Base-by-base conservation (phyloP, 2,797 vertebrate species). In the Oreochromis mossambicus region DNA sequence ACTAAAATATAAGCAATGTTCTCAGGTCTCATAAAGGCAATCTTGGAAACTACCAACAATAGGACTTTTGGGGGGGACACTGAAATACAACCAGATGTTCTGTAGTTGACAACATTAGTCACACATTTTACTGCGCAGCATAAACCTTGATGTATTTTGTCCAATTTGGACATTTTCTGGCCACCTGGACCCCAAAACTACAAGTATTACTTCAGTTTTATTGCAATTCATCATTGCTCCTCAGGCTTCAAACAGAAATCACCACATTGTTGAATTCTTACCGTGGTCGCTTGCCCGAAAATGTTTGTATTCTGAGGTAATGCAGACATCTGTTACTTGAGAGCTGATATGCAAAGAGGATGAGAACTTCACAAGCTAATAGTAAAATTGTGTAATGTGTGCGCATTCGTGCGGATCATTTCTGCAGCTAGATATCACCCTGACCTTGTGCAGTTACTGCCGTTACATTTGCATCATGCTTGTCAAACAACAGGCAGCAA, bases 401-500 rank as follows among this genome's bases (percentile, higher is more conserved):
- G 19, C 75, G 56, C 56, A 52, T 76, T 61, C 7, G 38, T 73
- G 41, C 0, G 1, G 17, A 75, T 19, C 7, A 32, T 8, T 75
- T 50, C 70, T 50, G 7, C 58, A 77, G 46, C 78, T 50, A 5
- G 41, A 51, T 26, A 55, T 17, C 6, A 8, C 68, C 32, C 48
- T 78, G 54, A 83, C 79, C 77, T 19, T 8, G 7, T 76, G 73
- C 46, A 51, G 4, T 73, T 78, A 51, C 56, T 48, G 19, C 3
- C 51, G 78, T 85, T 86, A 81, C 85, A 82, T 88, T 83, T 90
- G 87, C 55, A 50, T 6, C 56, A 80, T 34, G 52, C 34, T 54
- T 50, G 43, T 66, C 34, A 41, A 80, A 79, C 79, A 78, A 87
- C 41, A 82, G 77, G 70, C 51, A 75, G 76, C 11, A 51, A 68